Conservation (phyloP, 53 echinoderm and acorn worm genomes). For the Paelopatides confundens region DNA sequence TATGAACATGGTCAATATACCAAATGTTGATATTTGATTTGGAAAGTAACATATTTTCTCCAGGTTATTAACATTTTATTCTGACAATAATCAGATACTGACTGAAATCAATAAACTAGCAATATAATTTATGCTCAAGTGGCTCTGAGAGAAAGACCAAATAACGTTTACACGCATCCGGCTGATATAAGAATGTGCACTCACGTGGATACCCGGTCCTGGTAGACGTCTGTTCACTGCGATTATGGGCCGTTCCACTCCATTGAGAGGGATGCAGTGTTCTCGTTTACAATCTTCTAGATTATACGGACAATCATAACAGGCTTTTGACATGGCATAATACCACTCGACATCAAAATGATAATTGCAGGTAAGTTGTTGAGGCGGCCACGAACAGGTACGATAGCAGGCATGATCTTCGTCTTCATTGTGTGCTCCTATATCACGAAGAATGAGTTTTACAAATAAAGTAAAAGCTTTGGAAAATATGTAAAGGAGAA, state of each 20-base stretch:
- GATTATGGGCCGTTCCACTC: constrained; percentile 65
- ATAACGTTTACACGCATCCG: too few relatives aligned
- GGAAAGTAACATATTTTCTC: too few relatives aligned
- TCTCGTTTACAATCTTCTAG: constrained; percentile 64
- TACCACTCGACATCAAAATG: constrained; percentile 81
- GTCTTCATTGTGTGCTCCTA: constrained; percentile 49
- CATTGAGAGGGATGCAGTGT: constrained; percentile 75
- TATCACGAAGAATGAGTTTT: not conserved
- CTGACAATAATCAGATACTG: too few relatives aligned
- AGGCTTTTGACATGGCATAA: constrained; percentile 85
- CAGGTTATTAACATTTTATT: too few relatives aligned
- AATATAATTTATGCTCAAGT: too few relatives aligned
- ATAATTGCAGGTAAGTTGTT: constrained; percentile 66
- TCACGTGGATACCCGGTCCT: constrained; percentile 80
- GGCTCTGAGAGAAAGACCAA: too few relatives aligned
- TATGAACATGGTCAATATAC: too few relatives aligned
- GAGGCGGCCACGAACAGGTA: constrained; percentile 54
- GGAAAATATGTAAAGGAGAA: too few relatives aligned
- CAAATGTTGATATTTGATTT: too few relatives aligned
- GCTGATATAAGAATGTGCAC: too few relatives aligned
- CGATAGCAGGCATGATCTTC: constrained; percentile 65
- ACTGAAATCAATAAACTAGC: too few relatives aligned
- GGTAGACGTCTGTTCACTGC: constrained; percentile 75
- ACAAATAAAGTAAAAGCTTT: too few relatives aligned
- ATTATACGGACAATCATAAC: constrained; percentile 82